A percentile compares a stretch with the other conserved stretches of the same genome.
These are phyloP conservation scores for Diadegma fenestrale DNA, from an alignment of 2,888 invertebrate species.

Conservation along the genomic window DNA sequence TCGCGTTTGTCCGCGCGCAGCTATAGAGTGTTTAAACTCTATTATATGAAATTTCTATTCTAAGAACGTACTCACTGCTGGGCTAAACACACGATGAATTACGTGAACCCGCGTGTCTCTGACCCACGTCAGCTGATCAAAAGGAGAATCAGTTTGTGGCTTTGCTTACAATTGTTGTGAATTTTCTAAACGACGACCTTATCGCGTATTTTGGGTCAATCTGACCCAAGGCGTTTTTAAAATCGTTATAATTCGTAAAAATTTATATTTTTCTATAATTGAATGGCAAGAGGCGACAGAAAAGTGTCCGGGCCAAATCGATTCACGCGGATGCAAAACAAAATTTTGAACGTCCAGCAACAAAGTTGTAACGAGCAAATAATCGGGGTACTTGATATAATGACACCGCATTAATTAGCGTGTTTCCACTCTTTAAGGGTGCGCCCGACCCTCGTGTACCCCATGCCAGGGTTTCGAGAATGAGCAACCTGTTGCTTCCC, in stretches of 20 bases:
- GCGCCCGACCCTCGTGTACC: constrained; percentile 6
- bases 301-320: too few relatives aligned
- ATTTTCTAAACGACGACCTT: background rate
- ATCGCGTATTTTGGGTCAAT: too few relatives aligned
- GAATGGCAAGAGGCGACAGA: too few relatives aligned
- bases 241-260: too few relatives aligned
- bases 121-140: constrained; percentile 21
- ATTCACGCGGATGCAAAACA: too few relatives aligned
- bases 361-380: constrained; percentile 23
- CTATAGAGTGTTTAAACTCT: constrained; percentile 69
- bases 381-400: background rate
- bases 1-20: constrained; percentile 46
- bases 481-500: constrained; percentile 74
- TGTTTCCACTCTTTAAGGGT: constrained; percentile 50
- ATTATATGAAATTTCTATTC: constrained; percentile 71
- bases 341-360: background rate
- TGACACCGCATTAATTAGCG: constrained; percentile 71
- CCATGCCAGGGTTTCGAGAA: constrained; percentile 12
- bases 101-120: constrained; percentile 24
- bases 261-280: too few relatives aligned
- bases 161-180: constrained; percentile 6
- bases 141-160: constrained; percentile 2
- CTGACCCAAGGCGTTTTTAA: too few relatives aligned
- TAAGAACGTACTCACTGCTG: constrained; percentile 58
- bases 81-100: constrained; percentile 43